These are phyloP conservation scores for Alaudala cheleensis DNA, from an alignment of 2,113 vertebrate species.

Conservation along the genomic window DNA sequence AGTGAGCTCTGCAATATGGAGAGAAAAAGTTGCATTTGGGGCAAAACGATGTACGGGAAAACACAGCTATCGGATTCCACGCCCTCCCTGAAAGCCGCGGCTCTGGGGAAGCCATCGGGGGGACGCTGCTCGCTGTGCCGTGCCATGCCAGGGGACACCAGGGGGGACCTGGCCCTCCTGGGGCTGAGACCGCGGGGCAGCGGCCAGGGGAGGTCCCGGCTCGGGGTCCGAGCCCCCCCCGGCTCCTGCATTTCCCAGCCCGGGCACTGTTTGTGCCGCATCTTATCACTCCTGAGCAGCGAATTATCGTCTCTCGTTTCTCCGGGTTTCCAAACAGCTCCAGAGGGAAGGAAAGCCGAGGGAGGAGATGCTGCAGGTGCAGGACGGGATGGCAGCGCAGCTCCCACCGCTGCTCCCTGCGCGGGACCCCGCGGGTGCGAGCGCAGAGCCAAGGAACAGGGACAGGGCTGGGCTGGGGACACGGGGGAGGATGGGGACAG, in stretches of 20 bases:
- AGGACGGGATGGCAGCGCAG: fast-evolving
- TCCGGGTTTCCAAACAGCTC: slow-evolving; percentile 28
- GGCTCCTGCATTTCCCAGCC: background rate
- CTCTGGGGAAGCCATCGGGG: fast-evolving
- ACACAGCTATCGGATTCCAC: background rate
- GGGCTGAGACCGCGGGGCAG: fast-evolving
- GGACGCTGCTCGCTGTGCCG: fast-evolving
- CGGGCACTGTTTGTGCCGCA: background rate
- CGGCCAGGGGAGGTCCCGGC: fast-evolving
- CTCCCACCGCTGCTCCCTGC: background rate
- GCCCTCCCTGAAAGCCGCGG: background rate
- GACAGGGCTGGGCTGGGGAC: background rate
- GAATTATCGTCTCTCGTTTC: background rate
- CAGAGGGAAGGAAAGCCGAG: background rate
- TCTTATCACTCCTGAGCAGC: background rate
- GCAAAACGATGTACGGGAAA: background rate
- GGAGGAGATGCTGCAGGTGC: slow-evolving; percentile 25
- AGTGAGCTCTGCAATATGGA: slow-evolving; percentile 40
- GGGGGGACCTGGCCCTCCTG: background rate
- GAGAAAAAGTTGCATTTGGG: slow-evolving; percentile 45
- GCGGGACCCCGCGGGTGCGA: background rate
- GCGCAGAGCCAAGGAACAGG: background rate
- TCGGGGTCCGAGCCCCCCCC: background rate
- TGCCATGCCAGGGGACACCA: background rate
- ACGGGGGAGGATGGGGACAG: background rate